phyloP scores from a whole-genome alignment of 2,797 vertebrate species.

The Parauchenoglanis punctatus region DNA sequence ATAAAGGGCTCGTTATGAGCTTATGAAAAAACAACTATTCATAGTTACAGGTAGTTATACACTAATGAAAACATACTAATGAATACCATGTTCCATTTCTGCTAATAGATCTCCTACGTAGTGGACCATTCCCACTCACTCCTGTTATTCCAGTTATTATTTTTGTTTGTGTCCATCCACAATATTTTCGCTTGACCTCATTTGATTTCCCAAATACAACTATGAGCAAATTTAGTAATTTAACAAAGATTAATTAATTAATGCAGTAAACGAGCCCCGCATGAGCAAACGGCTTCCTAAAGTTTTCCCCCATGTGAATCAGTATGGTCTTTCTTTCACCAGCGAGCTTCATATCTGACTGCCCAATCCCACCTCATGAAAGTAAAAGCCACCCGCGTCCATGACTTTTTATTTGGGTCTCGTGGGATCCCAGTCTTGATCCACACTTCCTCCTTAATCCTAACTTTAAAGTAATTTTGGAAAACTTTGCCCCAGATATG shows the following conservation, averaged over 20 bases:
- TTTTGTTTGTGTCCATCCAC: neutral
- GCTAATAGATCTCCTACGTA: no score
- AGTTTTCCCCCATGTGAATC: neutral
- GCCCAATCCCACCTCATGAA: neutral
- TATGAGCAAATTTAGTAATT: neutral
- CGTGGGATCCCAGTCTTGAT: neutral
- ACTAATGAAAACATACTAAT: no score
- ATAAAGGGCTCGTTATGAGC: no score
- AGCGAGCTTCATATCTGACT: neutral
- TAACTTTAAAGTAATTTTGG: neutral
- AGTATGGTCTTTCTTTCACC: neutral
- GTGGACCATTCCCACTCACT: neutral
- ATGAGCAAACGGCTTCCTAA: neutral
- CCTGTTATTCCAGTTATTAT: neutral
- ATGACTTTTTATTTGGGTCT: neutral
- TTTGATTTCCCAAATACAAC: neutral
- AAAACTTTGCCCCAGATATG: neutral
- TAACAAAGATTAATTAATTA: neutral
- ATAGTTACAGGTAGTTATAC: no score
- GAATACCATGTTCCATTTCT: no score
- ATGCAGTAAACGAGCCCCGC: neutral
- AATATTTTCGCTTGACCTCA: neutral
- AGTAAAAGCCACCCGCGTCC: neutral
- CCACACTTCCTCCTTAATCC: neutral
- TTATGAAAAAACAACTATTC: no score